These are phyloP conservation scores for Gavia stellata DNA, from an alignment of 2,113 vertebrate species.

Conservation along the genomic window DNA sequence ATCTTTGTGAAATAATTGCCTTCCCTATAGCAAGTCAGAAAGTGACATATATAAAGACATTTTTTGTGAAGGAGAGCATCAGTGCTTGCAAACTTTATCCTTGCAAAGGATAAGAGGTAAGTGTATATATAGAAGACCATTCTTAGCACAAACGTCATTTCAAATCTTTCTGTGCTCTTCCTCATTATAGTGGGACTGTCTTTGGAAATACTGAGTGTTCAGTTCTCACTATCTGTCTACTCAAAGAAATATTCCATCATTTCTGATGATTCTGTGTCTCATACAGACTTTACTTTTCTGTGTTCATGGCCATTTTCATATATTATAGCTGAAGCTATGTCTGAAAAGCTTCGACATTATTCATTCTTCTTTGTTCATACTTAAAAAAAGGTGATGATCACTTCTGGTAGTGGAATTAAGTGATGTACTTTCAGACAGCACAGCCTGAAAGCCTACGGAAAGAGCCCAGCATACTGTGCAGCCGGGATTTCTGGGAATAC, in stretches of 20 bases:
- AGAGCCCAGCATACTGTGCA: background rate
- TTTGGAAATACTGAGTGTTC: background rate
- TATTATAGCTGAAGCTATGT: background rate
- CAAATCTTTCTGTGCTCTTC: background rate
- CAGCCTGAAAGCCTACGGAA: background rate
- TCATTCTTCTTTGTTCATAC: background rate
- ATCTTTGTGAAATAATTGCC: background rate
- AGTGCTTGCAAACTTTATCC: background rate
- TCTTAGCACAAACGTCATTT: background rate
- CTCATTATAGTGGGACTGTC: background rate
- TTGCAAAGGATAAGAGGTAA: background rate
- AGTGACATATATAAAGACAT: background rate
- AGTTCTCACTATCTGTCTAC: background rate
- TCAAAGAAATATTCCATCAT: background rate
- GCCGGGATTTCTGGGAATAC: background rate
- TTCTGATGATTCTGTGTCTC: background rate
- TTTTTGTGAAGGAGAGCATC: background rate
- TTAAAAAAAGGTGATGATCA: background rate
- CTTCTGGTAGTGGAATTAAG: background rate
- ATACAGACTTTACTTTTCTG: background rate
- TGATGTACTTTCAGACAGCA: background rate
- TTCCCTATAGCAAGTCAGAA: background rate
- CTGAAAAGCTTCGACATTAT: background rate
- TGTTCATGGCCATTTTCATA: background rate
- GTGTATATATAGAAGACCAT: background rate